phyloP scores from a whole-genome alignment of 2,113 vertebrate genomes.

The Thalassarche chlororhynchos region DNA sequence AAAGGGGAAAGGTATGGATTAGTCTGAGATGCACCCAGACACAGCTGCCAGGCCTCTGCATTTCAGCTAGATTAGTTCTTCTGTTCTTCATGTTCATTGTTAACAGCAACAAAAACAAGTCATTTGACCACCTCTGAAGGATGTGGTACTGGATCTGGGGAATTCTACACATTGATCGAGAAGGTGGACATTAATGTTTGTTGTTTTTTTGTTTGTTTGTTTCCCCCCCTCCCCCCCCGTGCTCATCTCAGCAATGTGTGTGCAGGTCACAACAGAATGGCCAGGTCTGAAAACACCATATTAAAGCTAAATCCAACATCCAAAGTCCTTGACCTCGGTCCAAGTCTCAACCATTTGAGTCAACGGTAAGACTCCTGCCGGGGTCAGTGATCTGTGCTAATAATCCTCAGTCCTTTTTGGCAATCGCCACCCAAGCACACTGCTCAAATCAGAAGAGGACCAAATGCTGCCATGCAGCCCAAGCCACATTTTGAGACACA shows the following conservation, averaged over 20 bases:
- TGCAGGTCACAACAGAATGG: neutral
- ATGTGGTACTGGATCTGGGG: neutral
- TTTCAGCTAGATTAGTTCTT: neutral
- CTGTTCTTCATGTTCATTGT: no score
- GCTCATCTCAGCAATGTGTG: neutral
- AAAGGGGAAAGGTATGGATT: neutral
- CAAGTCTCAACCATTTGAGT: neutral
- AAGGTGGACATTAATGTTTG: neutral
- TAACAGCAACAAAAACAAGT: no score
- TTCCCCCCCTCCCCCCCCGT: no score
- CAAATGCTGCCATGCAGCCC: neutral
- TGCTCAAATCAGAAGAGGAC: neutral
- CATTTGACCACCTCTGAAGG: neutral
- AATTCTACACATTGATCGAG: neutral
- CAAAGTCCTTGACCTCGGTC: neutral
- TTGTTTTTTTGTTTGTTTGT: neutral
- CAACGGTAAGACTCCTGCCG: neutral
- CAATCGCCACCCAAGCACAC: accelerated
- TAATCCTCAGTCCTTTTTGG: neutral
- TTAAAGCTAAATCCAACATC: neutral
- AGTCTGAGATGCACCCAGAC: neutral
- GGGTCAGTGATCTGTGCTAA: neutral
- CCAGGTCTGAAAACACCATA: neutral
- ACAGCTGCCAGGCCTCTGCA: neutral
- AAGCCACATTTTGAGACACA: neutral